Conservation (phyloP, 2,113 vertebrate species). For the Clinocottus analis region DNA sequence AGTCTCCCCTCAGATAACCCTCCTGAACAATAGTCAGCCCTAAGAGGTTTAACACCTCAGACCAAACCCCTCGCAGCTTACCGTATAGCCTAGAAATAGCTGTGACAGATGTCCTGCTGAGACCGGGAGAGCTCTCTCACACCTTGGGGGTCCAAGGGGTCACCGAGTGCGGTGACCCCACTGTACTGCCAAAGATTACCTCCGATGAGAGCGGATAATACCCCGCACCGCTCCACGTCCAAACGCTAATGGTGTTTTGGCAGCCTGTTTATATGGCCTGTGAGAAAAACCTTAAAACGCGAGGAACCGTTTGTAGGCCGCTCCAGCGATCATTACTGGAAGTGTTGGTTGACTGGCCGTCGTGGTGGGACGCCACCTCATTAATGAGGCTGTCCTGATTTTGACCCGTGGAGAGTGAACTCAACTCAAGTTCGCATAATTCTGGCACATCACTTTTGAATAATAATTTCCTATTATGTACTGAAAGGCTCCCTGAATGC, state of each 20-base stretch:
- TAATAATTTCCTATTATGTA: constrained; percentile 65
- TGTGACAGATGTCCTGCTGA: constrained; percentile 19
- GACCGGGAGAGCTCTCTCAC: constrained; percentile 15
- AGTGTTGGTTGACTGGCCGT: constrained; percentile 68
- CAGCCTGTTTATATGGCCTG: constrained; percentile 59
- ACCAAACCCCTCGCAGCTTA: background rate
- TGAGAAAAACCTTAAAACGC: constrained; percentile 56
- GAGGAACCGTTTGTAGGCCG: constrained; percentile 25
- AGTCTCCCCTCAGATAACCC: constrained; percentile 47
- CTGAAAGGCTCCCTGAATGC: constrained; percentile 55
- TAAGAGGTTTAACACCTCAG: constrained; percentile 42
- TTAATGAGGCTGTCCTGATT: constrained; percentile 66
- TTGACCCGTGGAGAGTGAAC: constrained; percentile 63
- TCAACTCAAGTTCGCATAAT: constrained; percentile 30
- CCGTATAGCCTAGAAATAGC: constrained; percentile 31
- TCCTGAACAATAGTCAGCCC: constrained; percentile 14
- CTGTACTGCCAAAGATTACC: constrained; percentile 36
- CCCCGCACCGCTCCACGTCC: constrained; percentile 39
- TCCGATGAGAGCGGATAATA: constrained; percentile 46
- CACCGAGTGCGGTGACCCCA: constrained; percentile 6
- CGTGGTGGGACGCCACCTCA: constrained; percentile 51
- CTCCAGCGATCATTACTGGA: constrained; percentile 65
- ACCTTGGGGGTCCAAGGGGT: constrained; percentile 39
- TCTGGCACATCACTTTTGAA: constrained; percentile 51
- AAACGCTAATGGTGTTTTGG: constrained; percentile 72